Evolutionary conservation across 2,113 vertebrate genomes (phyloP).

Genomic region (Serinus canaria): DNA sequence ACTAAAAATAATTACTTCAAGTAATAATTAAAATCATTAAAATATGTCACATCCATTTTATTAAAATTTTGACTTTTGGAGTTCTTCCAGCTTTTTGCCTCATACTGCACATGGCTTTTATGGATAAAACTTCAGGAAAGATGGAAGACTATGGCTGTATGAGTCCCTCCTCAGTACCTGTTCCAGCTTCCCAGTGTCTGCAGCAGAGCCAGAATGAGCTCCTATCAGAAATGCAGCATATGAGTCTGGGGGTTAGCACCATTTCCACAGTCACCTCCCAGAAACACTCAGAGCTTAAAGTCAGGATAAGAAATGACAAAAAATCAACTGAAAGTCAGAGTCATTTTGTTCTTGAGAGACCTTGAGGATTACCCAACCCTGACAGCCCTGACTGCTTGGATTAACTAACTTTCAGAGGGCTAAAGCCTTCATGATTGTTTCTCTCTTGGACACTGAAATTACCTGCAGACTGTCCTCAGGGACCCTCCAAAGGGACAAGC

Average conservation of each 20-base stretch:
- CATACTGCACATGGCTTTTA: neutral
- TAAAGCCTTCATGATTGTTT: neutral
- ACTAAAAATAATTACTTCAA: neutral
- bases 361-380: neutral
- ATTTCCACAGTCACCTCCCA: neutral
- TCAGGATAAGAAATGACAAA: neutral
- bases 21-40: neutral
- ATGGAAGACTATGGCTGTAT: neutral
- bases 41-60: neutral
- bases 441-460: neutral
- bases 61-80: neutral
- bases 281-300: neutral
- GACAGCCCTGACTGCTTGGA: neutral
- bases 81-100: neutral
- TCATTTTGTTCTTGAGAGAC: neutral
- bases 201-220: neutral
- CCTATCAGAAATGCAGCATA: neutral
- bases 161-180: neutral
- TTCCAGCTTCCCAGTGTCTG: neutral
- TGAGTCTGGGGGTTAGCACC: neutral
- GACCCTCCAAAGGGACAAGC: neutral
- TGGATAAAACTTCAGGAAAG: neutral
- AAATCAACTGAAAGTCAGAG: neutral
- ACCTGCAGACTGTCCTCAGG: neutral
- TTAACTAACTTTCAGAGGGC: neutral